These are phyloP conservation scores for Dolichomitus sp. DNA, from an alignment of 2,888 invertebrate species.

Conservation along the genomic window DNA sequence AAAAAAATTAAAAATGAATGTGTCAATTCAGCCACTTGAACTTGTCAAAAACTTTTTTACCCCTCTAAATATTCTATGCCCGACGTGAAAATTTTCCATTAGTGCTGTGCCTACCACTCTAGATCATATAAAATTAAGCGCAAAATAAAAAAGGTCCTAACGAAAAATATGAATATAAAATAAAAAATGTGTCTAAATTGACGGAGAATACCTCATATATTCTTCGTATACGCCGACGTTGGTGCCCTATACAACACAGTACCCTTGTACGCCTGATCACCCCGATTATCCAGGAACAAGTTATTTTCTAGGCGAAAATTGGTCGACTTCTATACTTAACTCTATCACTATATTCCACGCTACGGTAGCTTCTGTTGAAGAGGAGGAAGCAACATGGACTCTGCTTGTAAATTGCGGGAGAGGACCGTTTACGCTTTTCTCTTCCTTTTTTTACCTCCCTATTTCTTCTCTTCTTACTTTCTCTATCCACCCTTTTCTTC, in stretches of 20 bases:
- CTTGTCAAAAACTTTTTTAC: too few species aligned
- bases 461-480: constrained; percentile 37
- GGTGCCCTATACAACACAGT: neutral
- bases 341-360: constrained; percentile 9
- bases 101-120: too few species aligned
- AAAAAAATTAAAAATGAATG: too few species aligned
- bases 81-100: too few species aligned
- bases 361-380: constrained; percentile 29
- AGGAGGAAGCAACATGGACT: constrained; percentile 1
- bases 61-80: too few species aligned
- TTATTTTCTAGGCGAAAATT: constrained; percentile 48
- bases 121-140: too few species aligned
- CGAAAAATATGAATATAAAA: too few species aligned
- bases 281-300: constrained; percentile 45
- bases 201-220: neutral
- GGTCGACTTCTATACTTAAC: constrained; percentile 36
- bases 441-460: constrained; percentile 41
- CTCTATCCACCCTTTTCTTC: constrained; percentile 33
- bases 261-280: neutral
- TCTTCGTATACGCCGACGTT: neutral
- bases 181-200: too few species aligned
- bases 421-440: constrained; percentile 19
- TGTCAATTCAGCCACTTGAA: too few species aligned
- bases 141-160: too few species aligned
- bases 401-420: constrained; percentile 41